These are phyloP conservation scores for Chiridota heheva DNA, from an alignment of 35 echinoderm and acorn worm species.

Conservation along the genomic window DNA sequence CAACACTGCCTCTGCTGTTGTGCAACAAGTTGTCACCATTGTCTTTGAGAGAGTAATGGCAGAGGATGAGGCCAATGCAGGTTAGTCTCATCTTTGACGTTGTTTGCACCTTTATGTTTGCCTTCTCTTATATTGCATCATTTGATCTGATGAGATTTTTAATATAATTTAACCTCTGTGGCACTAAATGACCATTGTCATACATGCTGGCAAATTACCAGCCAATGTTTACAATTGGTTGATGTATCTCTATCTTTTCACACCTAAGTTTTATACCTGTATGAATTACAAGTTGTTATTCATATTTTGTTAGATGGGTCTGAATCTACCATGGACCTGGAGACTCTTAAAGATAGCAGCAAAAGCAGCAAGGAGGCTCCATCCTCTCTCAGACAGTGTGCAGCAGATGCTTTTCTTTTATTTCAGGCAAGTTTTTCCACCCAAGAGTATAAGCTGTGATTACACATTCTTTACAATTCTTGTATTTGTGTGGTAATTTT, in stretches of 20 bases:
- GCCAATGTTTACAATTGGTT: too few relatives aligned
- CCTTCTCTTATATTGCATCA: too few relatives aligned
- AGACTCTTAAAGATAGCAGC: conserved; percentile 57
- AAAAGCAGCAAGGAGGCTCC: conserved; percentile 64
- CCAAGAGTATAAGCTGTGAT: too few relatives aligned
- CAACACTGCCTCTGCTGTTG: conserved; percentile 94
- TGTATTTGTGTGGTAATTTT: too few relatives aligned
- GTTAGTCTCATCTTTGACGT: conserved; percentile 4
- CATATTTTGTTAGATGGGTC: conserved; percentile 67
- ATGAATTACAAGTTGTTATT: too few relatives aligned
- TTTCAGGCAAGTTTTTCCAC: conserved; percentile 64
- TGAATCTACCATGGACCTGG: conserved; percentile 50
- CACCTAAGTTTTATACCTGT: too few relatives aligned
- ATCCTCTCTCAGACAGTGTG: conserved; percentile 76
- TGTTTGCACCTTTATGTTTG: neutral
- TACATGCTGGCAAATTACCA: too few relatives aligned
- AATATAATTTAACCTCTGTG: too few relatives aligned
- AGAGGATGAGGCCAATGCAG: conserved; percentile 87
- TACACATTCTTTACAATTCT: too few relatives aligned
- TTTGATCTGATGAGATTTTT: too few relatives aligned
- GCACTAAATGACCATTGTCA: too few relatives aligned
- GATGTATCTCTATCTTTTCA: too few relatives aligned
- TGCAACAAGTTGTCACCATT: conserved; percentile 89
- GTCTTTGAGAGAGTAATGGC: conserved; percentile 93
- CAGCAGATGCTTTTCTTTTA: conserved; percentile 87